Base-by-base conservation (phyloP, 1,140 invertebrate species). In the Drosophila ohnishii region DNA sequence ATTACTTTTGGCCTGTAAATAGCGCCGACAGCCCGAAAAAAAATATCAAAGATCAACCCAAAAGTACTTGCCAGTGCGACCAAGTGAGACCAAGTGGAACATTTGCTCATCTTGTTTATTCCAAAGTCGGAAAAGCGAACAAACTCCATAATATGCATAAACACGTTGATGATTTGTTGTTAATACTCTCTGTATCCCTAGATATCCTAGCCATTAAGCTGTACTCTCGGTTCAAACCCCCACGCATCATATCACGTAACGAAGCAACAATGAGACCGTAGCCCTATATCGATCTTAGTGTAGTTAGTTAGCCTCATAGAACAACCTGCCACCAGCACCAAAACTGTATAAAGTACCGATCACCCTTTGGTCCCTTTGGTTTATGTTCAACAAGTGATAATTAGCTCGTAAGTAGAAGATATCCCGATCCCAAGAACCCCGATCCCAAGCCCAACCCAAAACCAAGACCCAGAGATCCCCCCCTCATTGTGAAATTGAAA, bases 341-440 rank as follows among this genome's bases (percentile, higher is more conserved):
- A 76, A 76, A 76, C 74, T 76, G 74, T 76, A 76, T 69, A 76
- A 76, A 76, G 64, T 61, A 69, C 65, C 63, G 53, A 44, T 59
- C 62, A 75, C n/a, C 74, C 57, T 50, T 50, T 56, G 57, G 56
- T 56, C 75, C 74, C 40, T 56, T 85, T 66, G 57, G 64, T 87
- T 82, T 87, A 74, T 69, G 74, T 79, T 73, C 70, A 87, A 86
- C 75, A 83, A 87, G 83, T 86, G 83, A 86, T 86, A 86, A 86
- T 79, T 86, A 86, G 83, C 35, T 60, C 65, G 79, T 86, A 86
- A 86, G 83, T 78, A 86, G 73, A 66, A 25, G 60, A 66, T 39
- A 9, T 40, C 56, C 37, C 14, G 5, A 14, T 10, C 32, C 50
- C 5, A 19, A 19, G 16, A 25, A 32, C 14, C 19, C 57, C 40